phyloP scores from a whole-genome alignment of 2,888 invertebrate genomes.

The Diaperis boleti region DNA sequence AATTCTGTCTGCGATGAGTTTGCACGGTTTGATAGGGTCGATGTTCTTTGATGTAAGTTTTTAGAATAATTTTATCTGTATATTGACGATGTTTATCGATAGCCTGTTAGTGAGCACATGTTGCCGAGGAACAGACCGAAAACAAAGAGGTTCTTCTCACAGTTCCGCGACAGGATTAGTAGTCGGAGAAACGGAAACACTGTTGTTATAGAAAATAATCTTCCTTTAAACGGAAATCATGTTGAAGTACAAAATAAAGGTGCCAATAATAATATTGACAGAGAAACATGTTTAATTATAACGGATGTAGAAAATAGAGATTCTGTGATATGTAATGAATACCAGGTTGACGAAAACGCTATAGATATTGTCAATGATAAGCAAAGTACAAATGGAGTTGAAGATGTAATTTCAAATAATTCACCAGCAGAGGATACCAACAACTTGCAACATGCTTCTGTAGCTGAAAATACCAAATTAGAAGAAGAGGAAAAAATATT shows the following conservation, averaged over 20 bases:
- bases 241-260: conserved; percentile 10
- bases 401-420: conserved; percentile 7
- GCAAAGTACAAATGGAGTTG: not conserved
- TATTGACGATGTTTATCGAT: conserved; percentile 17
- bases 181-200: conserved; percentile 18
- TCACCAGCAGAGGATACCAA: conserved; percentile 7
- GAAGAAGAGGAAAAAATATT: conserved; percentile 28
- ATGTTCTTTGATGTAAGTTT: conserved; percentile 68
- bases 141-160: conserved; percentile 16
- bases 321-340: conserved; percentile 29
- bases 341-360: conserved; percentile 5
- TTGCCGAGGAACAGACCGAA: conserved; percentile 14
- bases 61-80: conserved; percentile 3
- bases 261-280: conserved; percentile 25
- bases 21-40: conserved; percentile 70
- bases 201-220: conserved; percentile 32
- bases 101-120: conserved; percentile 35
- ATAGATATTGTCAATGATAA: conserved; percentile 16
- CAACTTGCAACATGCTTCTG: conserved; percentile 15
- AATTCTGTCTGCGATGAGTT: conserved; percentile 73
- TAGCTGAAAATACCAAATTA: conserved; percentile 14
- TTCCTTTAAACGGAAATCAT: conserved; percentile 8
- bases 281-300: conserved; percentile 21
- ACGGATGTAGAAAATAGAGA: conserved; percentile 10
- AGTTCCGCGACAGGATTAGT: conserved; percentile 23